These are phyloP conservation scores for Fregetta grallaria DNA, from an alignment of 2,113 vertebrate species.

Conservation along the genomic window DNA sequence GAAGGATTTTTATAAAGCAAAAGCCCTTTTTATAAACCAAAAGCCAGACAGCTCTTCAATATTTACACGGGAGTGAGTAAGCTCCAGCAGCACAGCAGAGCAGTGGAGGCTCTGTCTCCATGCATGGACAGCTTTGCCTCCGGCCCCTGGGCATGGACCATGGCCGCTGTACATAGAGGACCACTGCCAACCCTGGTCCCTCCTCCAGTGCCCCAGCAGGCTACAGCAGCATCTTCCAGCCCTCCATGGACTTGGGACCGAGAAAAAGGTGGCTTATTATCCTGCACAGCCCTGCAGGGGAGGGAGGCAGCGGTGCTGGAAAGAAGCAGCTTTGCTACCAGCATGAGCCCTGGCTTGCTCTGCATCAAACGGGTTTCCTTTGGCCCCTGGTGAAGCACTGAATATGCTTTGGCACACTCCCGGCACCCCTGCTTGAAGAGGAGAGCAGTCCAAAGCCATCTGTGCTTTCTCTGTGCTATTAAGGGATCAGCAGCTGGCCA, in stretches of 20 bases:
- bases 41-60: background rate
- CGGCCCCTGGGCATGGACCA: fast-evolving
- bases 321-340: background rate
- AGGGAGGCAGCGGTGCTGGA: background rate
- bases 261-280: background rate
- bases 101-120: background rate
- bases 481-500: background rate
- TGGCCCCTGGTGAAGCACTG: background rate
- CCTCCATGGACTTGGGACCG: background rate
- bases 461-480: background rate
- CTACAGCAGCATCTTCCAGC: background rate
- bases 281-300: fast-evolving
- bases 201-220: background rate
- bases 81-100: background rate
- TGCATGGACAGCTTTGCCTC: fast-evolving
- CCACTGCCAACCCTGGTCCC: background rate
- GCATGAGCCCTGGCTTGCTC: background rate
- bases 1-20: background rate
- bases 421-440: background rate
- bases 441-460: background rate
- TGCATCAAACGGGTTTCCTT: background rate
- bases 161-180: background rate
- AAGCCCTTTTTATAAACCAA: background rate
- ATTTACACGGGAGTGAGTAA: background rate
- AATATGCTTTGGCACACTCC: background rate